Evolutionary conservation across 1,140 invertebrate genomes (phyloP), one percentile per base, ranked within the genome.

Genomic region (Bombus cullumanus): DNA sequence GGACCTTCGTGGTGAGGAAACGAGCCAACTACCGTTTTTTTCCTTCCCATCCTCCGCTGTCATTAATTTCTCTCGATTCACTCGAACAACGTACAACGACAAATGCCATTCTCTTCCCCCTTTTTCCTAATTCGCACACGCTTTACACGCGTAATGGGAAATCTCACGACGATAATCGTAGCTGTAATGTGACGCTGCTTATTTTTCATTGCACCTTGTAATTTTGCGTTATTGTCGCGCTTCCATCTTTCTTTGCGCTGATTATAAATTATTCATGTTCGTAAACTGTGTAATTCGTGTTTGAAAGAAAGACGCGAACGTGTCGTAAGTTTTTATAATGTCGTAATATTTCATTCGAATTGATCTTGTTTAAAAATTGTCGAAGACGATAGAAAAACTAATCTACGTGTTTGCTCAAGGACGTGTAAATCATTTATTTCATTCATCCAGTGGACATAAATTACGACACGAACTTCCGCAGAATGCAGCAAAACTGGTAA

Each of bases 1-100:
- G 88, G 90, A 92, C 92, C 90, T 92, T 88, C 82, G 89, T 66
- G 72, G 59, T 41, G 78, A 77, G 72, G 73, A 82, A 89, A 85
- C 88, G 77, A 79, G 62, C 74, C 64, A 74, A 78, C 83, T 88
- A 91, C 85, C 87, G 87, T 89, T 91, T 87, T 87, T 83, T 89
- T 90, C 76, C 71, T 85, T 84, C 73, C 80, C 75, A 83, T 85
- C 81, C 82, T 71, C 43, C 25, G 77, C 87, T 79, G 86, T 86
- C 80, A 80, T 71, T 83, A 76, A 18, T 78, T 47, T 75, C 39
- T 72, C 73, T 34, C 78, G 73, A 37, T 31, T 75, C 47, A 41
- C n/a, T 62, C 64, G 28, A n/a, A 62, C 59, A 88, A 68, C 37
- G n/a, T 13, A 66, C 15, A 18, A 75, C 25, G 9, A 86, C 8